phyloP scores from a whole-genome alignment of 2,888 invertebrate genomes.

The Drosophila fungiperda region DNA sequence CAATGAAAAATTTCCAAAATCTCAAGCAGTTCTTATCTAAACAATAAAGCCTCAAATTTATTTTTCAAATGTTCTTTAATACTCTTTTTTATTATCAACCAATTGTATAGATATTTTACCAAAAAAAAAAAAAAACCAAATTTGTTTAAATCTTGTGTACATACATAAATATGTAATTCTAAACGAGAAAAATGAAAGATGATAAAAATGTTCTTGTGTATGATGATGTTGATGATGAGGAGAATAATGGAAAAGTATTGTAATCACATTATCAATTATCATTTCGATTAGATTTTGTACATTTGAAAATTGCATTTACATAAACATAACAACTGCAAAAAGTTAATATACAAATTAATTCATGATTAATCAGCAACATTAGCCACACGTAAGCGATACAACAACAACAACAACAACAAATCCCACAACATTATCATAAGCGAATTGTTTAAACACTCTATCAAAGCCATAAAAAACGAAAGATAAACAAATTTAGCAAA shows the following conservation, averaged over 20 bases:
- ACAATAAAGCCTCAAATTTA: constrained; percentile 16
- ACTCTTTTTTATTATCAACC: constrained; percentile 35
- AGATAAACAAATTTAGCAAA: constrained; percentile 60
- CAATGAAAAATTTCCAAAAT: constrained; percentile 51
- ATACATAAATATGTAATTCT: constrained; percentile 35
- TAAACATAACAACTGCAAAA: constrained; percentile 32
- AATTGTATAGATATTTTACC: constrained; percentile 57
- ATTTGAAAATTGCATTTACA: constrained; percentile 71
- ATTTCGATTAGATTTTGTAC: constrained; percentile 72
- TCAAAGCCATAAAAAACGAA: constrained; percentile 66
- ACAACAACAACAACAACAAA: constrained; percentile 38
- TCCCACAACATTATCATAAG: constrained; percentile 61
- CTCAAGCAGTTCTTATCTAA: constrained; percentile 49
- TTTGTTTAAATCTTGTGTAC: constrained; percentile 50
- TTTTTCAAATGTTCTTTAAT: constrained; percentile 35
- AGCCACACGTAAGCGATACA: constrained; percentile 62
- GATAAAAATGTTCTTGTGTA: constrained; percentile 30
- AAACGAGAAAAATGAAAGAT: constrained; percentile 13
- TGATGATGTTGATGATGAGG: constrained; percentile 27
- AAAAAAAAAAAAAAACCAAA: constrained; percentile 8
- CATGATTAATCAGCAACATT: constrained; percentile 71
- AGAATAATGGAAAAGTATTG: constrained; percentile 33
- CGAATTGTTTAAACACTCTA: constrained; percentile 67
- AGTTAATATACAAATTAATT: constrained; percentile 45
- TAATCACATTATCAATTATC: constrained; percentile 43